These are phyloP conservation scores for Acanthurus leucopareius DNA, from an alignment of 2,797 vertebrate genomes.

Conservation along the genomic window DNA sequence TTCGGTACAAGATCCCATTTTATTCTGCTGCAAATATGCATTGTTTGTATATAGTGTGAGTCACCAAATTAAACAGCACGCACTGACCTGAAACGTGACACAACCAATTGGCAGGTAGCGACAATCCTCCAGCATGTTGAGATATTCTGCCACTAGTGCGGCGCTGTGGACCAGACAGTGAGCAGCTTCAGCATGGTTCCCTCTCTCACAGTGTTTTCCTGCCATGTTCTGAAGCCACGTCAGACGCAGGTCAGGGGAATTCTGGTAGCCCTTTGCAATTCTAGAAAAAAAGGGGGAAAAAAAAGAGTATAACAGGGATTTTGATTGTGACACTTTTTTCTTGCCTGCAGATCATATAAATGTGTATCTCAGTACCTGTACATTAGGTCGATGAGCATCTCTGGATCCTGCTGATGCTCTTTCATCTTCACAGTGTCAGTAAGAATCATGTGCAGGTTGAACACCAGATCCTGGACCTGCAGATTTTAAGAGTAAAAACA, in stretches of 20 bases:
- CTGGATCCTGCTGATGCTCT: conserved; percentile 94
- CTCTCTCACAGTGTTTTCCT: conserved; percentile 90
- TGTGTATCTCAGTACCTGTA: conserved; percentile 85
- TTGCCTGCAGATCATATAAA: background rate
- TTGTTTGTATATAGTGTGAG: conserved; percentile 11
- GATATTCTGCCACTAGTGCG: conserved; percentile 93
- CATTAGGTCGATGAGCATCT: conserved; percentile 96
- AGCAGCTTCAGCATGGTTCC: conserved; percentile 93
- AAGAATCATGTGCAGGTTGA: conserved; percentile 96
- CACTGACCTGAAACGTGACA: conserved; percentile 93
- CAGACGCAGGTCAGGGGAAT: conserved; percentile 93
- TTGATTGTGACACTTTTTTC: background rate
- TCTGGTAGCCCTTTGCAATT: conserved; percentile 96
- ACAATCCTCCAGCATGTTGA: conserved; percentile 94
- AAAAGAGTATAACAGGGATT: background rate
- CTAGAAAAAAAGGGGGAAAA: conserved; percentile 67
- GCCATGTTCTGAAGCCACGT: conserved; percentile 98
- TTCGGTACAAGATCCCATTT: background rate
- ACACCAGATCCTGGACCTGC: conserved; percentile 94
- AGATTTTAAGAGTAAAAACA: conserved; percentile 17
- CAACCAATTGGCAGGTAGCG: conserved; percentile 94
- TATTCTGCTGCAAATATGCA: background rate
- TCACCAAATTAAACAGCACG: background rate
- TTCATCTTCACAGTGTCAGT: conserved; percentile 97
- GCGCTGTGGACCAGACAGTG: conserved; percentile 95